Percentiles rank a stretch among this genome's conserved stretches.
phyloP scores from a whole-genome alignment of 2,113 vertebrate genomes.

The Electrona antarctica region DNA sequence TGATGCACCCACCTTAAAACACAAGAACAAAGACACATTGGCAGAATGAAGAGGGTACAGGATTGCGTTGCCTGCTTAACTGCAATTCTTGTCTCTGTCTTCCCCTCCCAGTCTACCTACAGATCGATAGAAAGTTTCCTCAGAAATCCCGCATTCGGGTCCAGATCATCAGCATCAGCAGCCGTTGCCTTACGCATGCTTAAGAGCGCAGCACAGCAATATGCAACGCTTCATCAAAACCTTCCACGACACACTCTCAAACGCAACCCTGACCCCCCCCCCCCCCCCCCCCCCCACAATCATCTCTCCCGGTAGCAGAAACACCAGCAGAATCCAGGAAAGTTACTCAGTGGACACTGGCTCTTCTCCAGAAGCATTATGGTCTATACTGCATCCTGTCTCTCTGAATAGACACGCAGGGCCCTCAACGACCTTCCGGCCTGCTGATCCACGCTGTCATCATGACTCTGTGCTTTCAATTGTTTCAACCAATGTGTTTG shows the following conservation, averaged over 20 bases:
- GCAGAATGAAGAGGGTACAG: slow-evolving; percentile 47
- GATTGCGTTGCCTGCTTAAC: slow-evolving; percentile 57
- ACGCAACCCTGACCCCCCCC: slow-evolving; percentile 14
- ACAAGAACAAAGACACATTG: slow-evolving; percentile 70
- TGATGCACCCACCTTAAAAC: slow-evolving; percentile 69
- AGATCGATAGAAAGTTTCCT: slow-evolving; percentile 71
- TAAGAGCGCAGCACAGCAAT: slow-evolving; percentile 50
- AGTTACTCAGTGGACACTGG: slow-evolving; percentile 37
- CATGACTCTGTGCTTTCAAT: background rate
- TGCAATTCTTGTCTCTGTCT: slow-evolving; percentile 42
- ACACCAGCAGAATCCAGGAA: slow-evolving; percentile 43
- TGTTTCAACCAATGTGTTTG: slow-evolving; percentile 8
- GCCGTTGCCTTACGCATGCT: slow-evolving; percentile 51
- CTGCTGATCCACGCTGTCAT: slow-evolving; percentile 13
- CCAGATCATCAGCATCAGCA: slow-evolving; percentile 51
- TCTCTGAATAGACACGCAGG: slow-evolving; percentile 31
- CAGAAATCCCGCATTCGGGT: slow-evolving; percentile 60
- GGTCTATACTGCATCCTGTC: slow-evolving; percentile 24
- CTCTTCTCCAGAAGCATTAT: slow-evolving; percentile 19
- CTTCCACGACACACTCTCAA: slow-evolving; percentile 10
- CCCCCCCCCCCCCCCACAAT: slow-evolving; percentile 24
- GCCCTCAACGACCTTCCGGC: slow-evolving; percentile 21
- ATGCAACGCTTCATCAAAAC: slow-evolving; percentile 55
- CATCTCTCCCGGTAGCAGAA: slow-evolving; percentile 41
- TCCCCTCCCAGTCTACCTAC: slow-evolving; percentile 41